A percentile compares a stretch with the other conserved stretches of the same genome.
phyloP scores from a whole-genome alignment of 1,140 invertebrate genomes.

The Hesperophylax magnus region DNA sequence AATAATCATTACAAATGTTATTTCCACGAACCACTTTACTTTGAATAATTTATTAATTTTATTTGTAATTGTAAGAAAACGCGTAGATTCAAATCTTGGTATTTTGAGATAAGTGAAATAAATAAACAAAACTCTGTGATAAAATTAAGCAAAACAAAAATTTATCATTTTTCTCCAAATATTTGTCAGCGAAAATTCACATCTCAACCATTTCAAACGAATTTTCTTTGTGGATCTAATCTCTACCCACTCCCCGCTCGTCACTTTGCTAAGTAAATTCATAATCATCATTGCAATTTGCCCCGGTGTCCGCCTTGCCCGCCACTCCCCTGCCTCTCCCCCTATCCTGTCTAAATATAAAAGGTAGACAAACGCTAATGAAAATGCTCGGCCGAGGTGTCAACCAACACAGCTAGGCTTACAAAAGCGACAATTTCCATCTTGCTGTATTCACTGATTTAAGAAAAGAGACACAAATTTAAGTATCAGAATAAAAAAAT shows the following conservation, averaged over 20 bases:
- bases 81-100: too few relatives aligned
- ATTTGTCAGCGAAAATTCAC: slow-evolving; percentile 13
- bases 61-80: too few relatives aligned
- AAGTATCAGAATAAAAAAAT: too few relatives aligned
- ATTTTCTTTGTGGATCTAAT: slow-evolving; percentile 30
- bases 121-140: too few relatives aligned
- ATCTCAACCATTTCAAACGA: slow-evolving; percentile 27
- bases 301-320: slow-evolving; percentile 27
- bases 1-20: too few relatives aligned
- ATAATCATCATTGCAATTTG: slow-evolving; percentile 57
- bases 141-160: not conserved
- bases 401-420: slow-evolving; percentile 23
- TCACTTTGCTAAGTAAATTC: slow-evolving; percentile 58
- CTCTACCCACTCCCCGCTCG: slow-evolving; percentile 14
- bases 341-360: slow-evolving; percentile 45
- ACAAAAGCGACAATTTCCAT: not conserved
- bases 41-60: too few relatives aligned
- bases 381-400: slow-evolving; percentile 53
- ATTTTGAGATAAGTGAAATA: too few relatives aligned
- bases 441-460: not conserved
- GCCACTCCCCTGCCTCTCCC: slow-evolving; percentile 36
- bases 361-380: slow-evolving; percentile 50
- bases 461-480: too few relatives aligned
- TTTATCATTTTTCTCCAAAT: slow-evolving; percentile 25
- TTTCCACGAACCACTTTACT: too few relatives aligned